phyloP scores from a whole-genome alignment of 2,797 vertebrate species.

The Urocyon cinereoargenteus region DNA sequence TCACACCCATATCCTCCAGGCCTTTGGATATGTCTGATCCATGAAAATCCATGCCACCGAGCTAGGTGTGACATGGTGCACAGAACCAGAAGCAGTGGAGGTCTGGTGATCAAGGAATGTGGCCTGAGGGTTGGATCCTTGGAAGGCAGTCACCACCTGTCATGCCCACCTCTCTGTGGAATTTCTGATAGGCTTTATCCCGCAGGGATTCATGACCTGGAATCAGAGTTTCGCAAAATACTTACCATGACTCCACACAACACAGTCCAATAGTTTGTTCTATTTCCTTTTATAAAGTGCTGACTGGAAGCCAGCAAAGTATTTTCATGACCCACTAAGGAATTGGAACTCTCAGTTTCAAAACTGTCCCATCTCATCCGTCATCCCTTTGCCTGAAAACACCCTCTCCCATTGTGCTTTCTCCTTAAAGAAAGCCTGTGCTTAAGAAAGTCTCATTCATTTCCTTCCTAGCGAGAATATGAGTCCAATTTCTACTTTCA shows the following conservation, averaged over 20 bases:
- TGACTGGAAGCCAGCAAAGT: not conserved
- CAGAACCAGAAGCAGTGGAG: not conserved
- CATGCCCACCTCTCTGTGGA: fast-evolving
- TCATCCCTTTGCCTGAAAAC: not conserved
- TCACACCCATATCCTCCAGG: fast-evolving
- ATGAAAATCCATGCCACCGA: not conserved
- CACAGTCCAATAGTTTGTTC: not conserved
- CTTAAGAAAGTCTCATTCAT: not conserved
- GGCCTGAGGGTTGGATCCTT: fast-evolving
- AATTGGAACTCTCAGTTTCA: not conserved
- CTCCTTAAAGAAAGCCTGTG: not conserved
- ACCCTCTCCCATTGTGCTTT: not conserved
- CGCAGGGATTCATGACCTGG: not conserved
- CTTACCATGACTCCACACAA: not conserved
- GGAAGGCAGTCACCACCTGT: not conserved
- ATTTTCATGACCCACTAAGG: not conserved
- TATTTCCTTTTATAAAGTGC: not conserved
- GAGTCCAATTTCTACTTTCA: not conserved
- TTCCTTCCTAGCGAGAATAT: not conserved
- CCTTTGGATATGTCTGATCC: not conserved
- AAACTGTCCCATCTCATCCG: not conserved
- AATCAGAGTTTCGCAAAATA: not conserved
- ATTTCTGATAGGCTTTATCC: not conserved
- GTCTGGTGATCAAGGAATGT: not conserved
- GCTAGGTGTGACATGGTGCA: fast-evolving